Base-by-base conservation (phyloP, 2,888 invertebrate genomes). In the Schrankia costaestrigalis region DNA sequence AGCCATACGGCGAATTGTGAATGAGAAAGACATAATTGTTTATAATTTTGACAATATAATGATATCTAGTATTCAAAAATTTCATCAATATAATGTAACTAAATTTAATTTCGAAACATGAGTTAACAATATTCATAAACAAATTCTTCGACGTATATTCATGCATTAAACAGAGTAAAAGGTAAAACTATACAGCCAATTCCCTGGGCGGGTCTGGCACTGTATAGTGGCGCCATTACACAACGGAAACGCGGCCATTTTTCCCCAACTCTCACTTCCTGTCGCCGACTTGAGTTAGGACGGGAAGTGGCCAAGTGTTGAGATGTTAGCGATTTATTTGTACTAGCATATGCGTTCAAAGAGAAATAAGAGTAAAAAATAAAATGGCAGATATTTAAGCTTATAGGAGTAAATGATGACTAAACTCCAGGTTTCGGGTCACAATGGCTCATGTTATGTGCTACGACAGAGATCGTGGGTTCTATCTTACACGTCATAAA, bases 181-280 rank as follows among this genome's bases (percentile, higher is more conserved):
- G 39, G 38, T 39, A 35, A 24, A 34, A 47, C 31, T 15, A 21
- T 13, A 38, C 32, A 36, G 30, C 27, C 35, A 27, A 46, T 46
- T 38, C 42, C 33, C 22, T 31, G 11, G 24, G 32, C 25, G 11
- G 21, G 22, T 24, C 35, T 35, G 26, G 38, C 35, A 31, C 28
- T 28, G 27, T 38, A 35, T 43, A 51, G 46, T 55, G 56, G 54
- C 56, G 43, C 71, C 66, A 73, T 72, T 72, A 71, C 55, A 40
- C 41, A 33, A 43, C 63, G 74, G 74, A 73, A 63, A 64, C 55
- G 44, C 61, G 59, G 59, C 69, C 63, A 71, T 74, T 71, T 74
- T 71, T 66, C 71, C n/a, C 56, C 43, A 56, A 65, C 65, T 64
- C 63, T 55, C 62, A 65, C 68, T 65, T 74, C 70, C 71, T 59